Conservation (phyloP, 1,140 invertebrate genomes). For the Linepithema humile region DNA sequence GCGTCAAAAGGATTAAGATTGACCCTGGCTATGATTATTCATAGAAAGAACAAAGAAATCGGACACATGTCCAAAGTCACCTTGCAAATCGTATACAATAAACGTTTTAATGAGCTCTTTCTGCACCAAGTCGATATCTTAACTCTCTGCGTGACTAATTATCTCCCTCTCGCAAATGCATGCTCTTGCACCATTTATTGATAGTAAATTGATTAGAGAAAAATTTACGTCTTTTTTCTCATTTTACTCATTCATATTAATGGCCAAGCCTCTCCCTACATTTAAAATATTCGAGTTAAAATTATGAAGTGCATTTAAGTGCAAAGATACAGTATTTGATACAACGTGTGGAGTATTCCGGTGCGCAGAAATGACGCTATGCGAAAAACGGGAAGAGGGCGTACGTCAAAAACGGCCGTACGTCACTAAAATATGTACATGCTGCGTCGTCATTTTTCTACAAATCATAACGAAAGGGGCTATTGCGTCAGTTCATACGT, state of each 20-base stretch:
- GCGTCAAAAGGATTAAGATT: no score
- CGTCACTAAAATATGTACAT: not conserved
- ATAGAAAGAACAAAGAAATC: no score
- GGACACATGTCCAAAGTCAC: no score
- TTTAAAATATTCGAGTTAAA: no score
- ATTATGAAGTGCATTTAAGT: no score
- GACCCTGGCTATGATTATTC: no score
- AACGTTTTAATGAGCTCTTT: not conserved
- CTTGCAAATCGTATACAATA: not conserved
- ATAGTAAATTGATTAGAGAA: not conserved
- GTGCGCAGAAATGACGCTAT: not conserved
- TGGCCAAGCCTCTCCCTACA: no score
- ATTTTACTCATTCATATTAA: no score
- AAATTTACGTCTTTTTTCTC: no score
- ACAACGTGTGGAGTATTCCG: not conserved
- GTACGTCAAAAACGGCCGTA: no score
- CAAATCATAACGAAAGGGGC: not conserved
- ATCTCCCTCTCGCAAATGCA: not conserved
- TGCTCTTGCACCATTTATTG: not conserved
- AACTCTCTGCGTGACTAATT: not conserved
- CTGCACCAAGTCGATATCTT: not conserved
- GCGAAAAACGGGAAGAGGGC: not conserved
- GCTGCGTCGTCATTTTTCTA: not conserved
- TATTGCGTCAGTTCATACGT: not conserved
- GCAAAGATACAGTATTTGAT: no score